phyloP scores from a whole-genome alignment of 2,797 vertebrate species.

The Lepus townsendii region DNA sequence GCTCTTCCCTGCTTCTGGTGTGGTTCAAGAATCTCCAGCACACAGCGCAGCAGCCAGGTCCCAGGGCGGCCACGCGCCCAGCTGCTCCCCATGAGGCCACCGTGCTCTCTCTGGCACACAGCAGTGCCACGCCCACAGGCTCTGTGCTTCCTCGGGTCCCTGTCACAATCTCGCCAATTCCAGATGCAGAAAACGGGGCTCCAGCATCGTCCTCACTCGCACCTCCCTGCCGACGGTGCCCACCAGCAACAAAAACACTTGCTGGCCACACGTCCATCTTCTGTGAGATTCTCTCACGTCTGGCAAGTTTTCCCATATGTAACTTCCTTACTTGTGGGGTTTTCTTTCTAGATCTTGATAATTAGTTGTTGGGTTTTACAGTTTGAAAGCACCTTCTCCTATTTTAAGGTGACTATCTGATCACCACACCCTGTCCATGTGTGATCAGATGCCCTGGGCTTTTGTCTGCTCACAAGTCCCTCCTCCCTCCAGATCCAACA shows the following conservation, averaged over 20 bases:
- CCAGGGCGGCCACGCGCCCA: no score
- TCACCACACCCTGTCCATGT: not conserved
- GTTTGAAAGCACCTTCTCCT: not conserved
- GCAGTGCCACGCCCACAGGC: not conserved
- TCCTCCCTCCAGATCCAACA: not conserved
- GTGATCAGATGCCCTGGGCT: not conserved
- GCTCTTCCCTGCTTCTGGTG: not conserved
- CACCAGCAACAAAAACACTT: not conserved
- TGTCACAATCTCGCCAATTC: not conserved
- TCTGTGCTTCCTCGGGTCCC: no score
- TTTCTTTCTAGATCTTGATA: conserved; percentile 2
- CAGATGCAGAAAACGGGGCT: not conserved
- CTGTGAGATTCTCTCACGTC: not conserved
- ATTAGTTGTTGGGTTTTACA: not conserved
- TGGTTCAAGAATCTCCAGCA: not conserved
- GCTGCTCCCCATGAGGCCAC: no score
- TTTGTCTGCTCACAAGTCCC: not conserved
- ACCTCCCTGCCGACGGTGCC: not conserved
- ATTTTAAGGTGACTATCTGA: not conserved
- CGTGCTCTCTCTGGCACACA: no score
- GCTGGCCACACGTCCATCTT: not conserved
- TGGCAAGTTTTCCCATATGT: not conserved
- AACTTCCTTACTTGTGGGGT: not conserved
- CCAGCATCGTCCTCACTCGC: not conserved
- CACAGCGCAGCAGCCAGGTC: no score